phyloP scores from a whole-genome alignment of 1,140 invertebrate species.

The Drosophila lacteicornis region DNA sequence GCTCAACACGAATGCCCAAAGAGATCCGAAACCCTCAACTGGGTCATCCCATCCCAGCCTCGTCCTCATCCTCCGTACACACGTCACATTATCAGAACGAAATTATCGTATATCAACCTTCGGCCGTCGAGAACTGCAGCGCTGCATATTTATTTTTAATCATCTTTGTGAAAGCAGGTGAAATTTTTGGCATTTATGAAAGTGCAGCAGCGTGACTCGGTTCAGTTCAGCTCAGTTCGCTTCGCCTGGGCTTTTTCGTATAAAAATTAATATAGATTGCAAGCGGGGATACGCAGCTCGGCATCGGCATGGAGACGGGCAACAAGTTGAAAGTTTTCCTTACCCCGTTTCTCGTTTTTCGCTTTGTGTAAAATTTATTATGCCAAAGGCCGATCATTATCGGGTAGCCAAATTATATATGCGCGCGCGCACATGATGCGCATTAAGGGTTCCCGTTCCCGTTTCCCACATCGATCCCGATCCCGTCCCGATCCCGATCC shows the following conservation, averaged over 20 bases:
- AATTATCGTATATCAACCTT: slow-evolving; percentile 81
- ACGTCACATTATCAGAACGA: slow-evolving; percentile 80
- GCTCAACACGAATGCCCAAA: slow-evolving; percentile 62
- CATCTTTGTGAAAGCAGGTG: slow-evolving; percentile 84
- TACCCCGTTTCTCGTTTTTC: slow-evolving; percentile 40
- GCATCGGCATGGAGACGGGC: slow-evolving; percentile 37
- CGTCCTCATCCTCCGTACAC: slow-evolving; percentile 13
- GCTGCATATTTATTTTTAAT: slow-evolving; percentile 83
- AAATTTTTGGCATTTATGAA: slow-evolving; percentile 84
- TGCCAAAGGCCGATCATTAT: slow-evolving; percentile 84
- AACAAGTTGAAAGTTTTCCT: slow-evolving; percentile 63
- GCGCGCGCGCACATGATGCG: slow-evolving; percentile 82
- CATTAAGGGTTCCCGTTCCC: slow-evolving; percentile 58
- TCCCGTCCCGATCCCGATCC: slow-evolving; percentile 14
- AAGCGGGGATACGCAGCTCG: slow-evolving; percentile 64
- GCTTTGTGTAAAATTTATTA: slow-evolving; percentile 78
- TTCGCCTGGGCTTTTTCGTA: slow-evolving; percentile 37
- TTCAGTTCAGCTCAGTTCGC: slow-evolving; percentile 9
- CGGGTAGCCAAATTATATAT: slow-evolving; percentile 84
- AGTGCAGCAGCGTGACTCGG: slow-evolving; percentile 78
- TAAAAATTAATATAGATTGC: slow-evolving; percentile 84
- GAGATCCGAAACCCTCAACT: slow-evolving; percentile 27
- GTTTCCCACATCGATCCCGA: slow-evolving; percentile 41
- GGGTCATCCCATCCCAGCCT: slow-evolving; percentile 26
- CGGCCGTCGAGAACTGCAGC: slow-evolving; percentile 43